Conservation (phyloP, 1,140 invertebrate species). For the Brachionus koreanus region DNA sequence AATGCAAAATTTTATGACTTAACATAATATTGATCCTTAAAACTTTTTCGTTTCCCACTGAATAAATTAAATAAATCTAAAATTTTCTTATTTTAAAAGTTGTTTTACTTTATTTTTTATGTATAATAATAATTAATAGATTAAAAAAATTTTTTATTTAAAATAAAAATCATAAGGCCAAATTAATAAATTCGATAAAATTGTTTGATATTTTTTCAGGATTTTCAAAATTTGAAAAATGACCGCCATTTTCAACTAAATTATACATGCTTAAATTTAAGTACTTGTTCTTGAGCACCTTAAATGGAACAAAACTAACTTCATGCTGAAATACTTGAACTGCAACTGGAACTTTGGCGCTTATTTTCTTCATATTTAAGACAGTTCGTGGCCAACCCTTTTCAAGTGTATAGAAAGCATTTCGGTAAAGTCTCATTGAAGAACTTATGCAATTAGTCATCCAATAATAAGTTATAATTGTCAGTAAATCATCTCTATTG, state of each 20-base stretch:
- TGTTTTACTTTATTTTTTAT: no score
- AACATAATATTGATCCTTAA: no score
- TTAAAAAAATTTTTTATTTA: no score
- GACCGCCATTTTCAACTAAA: conserved; percentile 65
- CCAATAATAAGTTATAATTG: conserved; percentile 86
- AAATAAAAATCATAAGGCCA: no score
- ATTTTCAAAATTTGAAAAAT: conserved; percentile 75
- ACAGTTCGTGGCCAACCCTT: conserved; percentile 59
- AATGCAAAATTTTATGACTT: no score
- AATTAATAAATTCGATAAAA: conserved; percentile 45
- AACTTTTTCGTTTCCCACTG: no score
- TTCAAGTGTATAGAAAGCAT: conserved; percentile 62
- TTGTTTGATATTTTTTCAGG: conserved; percentile 45
- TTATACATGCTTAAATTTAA: conserved; percentile 54
- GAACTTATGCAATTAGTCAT: conserved; percentile 71
- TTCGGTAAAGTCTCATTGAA: conserved; percentile 71
- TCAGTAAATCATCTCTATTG: conserved; percentile 71
- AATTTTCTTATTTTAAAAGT: no score
- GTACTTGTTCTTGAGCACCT: conserved; percentile 50
- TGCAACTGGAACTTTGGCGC: conserved; percentile 55
- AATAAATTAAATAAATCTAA: no score
- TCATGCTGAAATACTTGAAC: conserved; percentile 58
- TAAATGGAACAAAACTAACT: conserved; percentile 49
- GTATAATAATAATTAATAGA: no score
- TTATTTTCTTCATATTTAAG: conserved; percentile 34